Evolutionary conservation across 2,888 invertebrate genomes (phyloP), one percentile per base, ranked within the genome.

Genomic region (Blastobasis adustella): DNA sequence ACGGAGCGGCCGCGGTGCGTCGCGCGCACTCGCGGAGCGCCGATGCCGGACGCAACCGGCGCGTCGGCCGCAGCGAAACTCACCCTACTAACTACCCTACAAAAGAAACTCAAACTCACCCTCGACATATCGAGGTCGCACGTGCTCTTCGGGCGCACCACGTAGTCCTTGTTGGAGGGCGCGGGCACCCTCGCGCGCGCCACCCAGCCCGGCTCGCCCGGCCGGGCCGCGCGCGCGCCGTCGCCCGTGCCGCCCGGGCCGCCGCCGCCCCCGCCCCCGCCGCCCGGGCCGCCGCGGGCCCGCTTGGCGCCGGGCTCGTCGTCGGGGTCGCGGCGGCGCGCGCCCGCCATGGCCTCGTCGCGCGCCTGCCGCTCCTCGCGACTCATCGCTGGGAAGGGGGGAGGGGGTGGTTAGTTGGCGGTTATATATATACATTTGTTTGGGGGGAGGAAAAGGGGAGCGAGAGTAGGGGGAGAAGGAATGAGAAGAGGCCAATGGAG

Each of bases 131-230:
- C 97, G 46, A 94, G 91, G 70, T 98, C 98, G 56, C 93, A 92
- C 58, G 94, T 94, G 92, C 96, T 97, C 79, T 95, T 95, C 9
- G 99, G 99, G 49, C 99, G 90, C 62, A 95, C 93, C 49, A 99
- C 95, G 82, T 99, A 99, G 83, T 99, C 99, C 87, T 97, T 98
- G 77, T 94, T 97, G 49, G 98, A 97, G 37, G 98, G 98, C 74
- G 92, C 82, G 36, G 99, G 99, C 53, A 99, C 99, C 54, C 99
- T 91, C 9, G 99, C 99, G 71, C 99, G 90, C 40, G 94, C 93
- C 58, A 98, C 93, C 97, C 97, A 99, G 44, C 98, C 99, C 60
- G 95, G 94, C 75, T 98, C 98, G 54, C 99, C 99, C 0, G 98
- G 98, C 53, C 97, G 91, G 54, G 96, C 82, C 49, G 66, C 82